Evolutionary conservation across 2,888 invertebrate genomes (phyloP), one percentile per base, ranked within the genome.

Genomic region (Drosophila longiperda): DNA sequence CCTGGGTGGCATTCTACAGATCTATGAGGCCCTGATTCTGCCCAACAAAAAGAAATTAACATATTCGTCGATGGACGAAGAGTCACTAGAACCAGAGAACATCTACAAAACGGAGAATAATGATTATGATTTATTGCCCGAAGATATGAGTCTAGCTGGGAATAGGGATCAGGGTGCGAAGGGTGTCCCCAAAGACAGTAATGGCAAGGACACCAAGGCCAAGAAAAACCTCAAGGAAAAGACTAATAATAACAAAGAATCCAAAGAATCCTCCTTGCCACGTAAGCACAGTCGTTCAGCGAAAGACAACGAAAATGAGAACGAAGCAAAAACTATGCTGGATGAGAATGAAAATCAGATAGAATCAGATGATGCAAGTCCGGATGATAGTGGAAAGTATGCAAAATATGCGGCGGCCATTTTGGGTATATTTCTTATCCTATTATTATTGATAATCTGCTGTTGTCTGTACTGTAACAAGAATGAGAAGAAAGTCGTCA

Each of bases 1-100:
- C 0, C 71, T 93, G 3, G 93, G 93, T 0, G 92, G 90, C 1
- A 70, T 92, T 0, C 63, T 93, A 17, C 83, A 92, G 67, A 81
- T 93, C 50, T 70, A 87, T 9, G 91, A 92, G 69, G 81, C 87
- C 17, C 26, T 86, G 42, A 42, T 62, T 20, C 40, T 23, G 2
- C 23, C 34, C 1, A 26, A 12, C 32, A 15, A 32, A 32, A 7
- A 1, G 3, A 52, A 52, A 52, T 12, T 32, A 3, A 12, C 33
- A 57, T 15, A 45, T 3, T 40, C 42, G 6, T 4, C 38, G 8
- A 7, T 48, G 17, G 57, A 26, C 26, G 17, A 15, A n/a, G 57
- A 63, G 1, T 9, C 20, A 15, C 6, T 15, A 5, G 40, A 40
- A 4, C 49, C 42, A 8, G 23, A 11, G 33, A 62, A 9, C 23